Evolutionary conservation across 1,140 invertebrate genomes (phyloP), one percentile per base, ranked within the genome.

Genomic region (Megathymus violae): DNA sequence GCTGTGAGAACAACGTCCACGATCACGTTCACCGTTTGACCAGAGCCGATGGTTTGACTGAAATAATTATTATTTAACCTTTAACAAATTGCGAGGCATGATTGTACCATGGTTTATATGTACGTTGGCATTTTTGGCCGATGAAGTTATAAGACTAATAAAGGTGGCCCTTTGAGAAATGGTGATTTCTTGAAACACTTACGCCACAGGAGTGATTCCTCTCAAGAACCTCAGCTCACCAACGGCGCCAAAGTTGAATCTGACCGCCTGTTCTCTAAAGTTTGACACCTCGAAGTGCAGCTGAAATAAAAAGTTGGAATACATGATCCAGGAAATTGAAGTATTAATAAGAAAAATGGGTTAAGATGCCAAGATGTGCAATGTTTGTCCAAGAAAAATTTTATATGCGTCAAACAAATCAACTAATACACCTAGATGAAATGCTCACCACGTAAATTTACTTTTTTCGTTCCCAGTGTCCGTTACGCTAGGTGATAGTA

Each of bases 271-370:
- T 0, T 92, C 82, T 4, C 92, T 84, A 69, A 89, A 91, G 71
- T 93, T 93, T 0, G 92, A 93, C 4, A 93, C 92, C 80, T 93
- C 93, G 64, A 92, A 93, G 16, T 92, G 83, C 16, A 92, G 65
- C 88, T 91, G 74, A 31, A 82, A 82, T 41, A n/a, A 71, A n/a
- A n/a, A n/a, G 47, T 51, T 22, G 4, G 44, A 22, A 31, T 50
- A 6, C 9, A 38, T 44, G 36, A 62, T 17, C 9, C 61, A 13
- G 36, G n/a, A 31, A n/a, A 44, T 48, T 34, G 4, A 44, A 16
- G 16, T 17, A n/a, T n/a, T n/a, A n/a, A n/a, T n/a, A n/a, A n/a
- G n/a, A n/a, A n/a, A n/a, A n/a, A n/a, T n/a, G n/a, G n/a, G n/a
- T n/a, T n/a, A n/a, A n/a, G n/a, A n/a, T n/a, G n/a, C n/a, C n/a